phyloP scores from a whole-genome alignment of 2,888 invertebrate genomes.

The Schrankia costaestrigalis region DNA sequence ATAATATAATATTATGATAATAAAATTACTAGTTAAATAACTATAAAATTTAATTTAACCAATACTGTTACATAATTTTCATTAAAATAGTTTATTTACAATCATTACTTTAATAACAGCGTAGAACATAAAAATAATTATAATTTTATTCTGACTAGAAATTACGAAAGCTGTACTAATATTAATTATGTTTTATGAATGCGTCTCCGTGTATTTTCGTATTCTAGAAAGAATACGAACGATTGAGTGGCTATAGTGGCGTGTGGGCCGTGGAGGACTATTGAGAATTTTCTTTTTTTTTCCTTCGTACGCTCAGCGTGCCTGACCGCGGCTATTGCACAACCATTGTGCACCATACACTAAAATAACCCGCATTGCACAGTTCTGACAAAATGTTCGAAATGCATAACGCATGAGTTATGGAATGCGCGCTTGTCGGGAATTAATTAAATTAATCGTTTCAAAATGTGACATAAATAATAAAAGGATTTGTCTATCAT shows the following conservation, averaged over 20 bases:
- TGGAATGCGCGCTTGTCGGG: conserved; percentile 37
- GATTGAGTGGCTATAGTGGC: conserved; percentile 76
- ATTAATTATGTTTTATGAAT: conserved; percentile 3
- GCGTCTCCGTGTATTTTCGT: conserved; percentile 45
- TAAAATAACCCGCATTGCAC: conserved; percentile 67
- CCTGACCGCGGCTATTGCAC: conserved; percentile 25
- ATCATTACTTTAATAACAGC: conserved; percentile 10
- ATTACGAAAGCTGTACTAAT: conserved; percentile 7
- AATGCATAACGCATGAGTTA: conserved; percentile 59
- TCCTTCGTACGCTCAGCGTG: conserved; percentile 50
- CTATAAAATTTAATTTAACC: conserved; percentile 9
- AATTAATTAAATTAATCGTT: too few relatives aligned
- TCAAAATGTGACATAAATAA: too few relatives aligned
- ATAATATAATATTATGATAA: too few relatives aligned
- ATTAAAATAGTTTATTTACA: conserved; percentile 11
- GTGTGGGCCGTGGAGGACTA: conserved; percentile 77
- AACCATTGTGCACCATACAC: conserved; percentile 61
- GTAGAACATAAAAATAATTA: conserved; percentile 15
- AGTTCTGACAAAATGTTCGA: conserved; percentile 49
- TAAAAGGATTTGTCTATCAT: too few relatives aligned
- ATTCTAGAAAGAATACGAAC: conserved; percentile 57
- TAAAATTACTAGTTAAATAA: too few relatives aligned
- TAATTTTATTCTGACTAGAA: conserved; percentile 13
- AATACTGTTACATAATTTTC: conserved; percentile 7
- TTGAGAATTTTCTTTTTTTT: conserved; percentile 67